Percentiles rank a stretch among this genome's conserved stretches.
Evolutionary conservation across 2,888 invertebrate species (phyloP).

Genomic region (Lepidocyrtinus sp.): DNA sequence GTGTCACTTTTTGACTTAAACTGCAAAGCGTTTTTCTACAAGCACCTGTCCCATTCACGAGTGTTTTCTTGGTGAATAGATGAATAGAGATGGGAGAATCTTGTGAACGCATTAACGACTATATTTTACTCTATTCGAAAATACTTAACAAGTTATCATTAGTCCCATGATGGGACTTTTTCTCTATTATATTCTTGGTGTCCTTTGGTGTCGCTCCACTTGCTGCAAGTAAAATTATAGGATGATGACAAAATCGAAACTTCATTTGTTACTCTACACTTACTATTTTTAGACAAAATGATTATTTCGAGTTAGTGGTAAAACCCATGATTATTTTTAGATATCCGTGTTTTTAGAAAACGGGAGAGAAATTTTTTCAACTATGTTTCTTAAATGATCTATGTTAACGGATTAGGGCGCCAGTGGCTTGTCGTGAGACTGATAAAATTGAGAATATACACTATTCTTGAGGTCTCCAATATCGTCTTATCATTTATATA

Average conservation of each 20-base stretch:
- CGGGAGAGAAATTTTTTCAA: neutral
- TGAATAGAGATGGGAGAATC: neutral
- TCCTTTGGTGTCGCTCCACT: neutral
- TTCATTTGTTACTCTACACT: too few relatives aligned
- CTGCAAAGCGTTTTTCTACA: neutral
- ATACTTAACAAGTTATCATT: conserved; percentile 11
- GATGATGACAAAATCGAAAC: conserved; percentile 8
- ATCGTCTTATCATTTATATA: neutral
- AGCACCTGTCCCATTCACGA: conserved; percentile 9
- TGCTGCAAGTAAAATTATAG: too few relatives aligned
- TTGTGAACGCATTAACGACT: neutral
- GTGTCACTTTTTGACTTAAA: neutral
- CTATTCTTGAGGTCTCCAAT: neutral
- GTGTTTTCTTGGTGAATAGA: neutral
- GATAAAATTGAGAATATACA: neutral
- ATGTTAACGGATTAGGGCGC: neutral
- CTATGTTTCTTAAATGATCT: too few relatives aligned
- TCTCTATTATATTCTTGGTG: conserved; percentile 7
- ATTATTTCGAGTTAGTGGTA: too few relatives aligned
- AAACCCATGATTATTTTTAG: neutral
- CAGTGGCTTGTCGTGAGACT: neutral
- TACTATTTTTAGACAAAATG: conserved; percentile 1
- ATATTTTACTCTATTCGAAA: neutral
- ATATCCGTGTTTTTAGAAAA: conserved; percentile 1
- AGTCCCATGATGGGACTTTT: conserved; percentile 3